A percentile compares a stretch with the other conserved stretches of the same genome.
These are phyloP conservation scores for Thermophis baileyi DNA, from an alignment of 2,113 vertebrate genomes.

Conservation along the genomic window DNA sequence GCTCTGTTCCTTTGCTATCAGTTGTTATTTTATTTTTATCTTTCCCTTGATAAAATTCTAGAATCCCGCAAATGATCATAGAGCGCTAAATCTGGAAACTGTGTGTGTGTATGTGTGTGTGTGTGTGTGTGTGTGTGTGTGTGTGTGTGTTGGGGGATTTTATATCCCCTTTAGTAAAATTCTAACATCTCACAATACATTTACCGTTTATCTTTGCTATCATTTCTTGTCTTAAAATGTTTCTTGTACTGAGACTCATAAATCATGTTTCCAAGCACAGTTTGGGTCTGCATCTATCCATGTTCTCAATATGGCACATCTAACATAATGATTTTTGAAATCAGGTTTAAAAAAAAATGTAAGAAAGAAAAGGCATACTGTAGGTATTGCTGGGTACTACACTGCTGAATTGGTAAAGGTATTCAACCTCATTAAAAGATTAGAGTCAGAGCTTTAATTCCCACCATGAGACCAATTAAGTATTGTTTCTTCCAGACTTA, in stretches of 20 bases:
- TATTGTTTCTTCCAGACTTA: neutral
- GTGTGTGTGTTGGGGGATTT: too few species aligned
- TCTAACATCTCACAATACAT: neutral
- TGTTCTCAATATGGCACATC: neutral
- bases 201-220: neutral
- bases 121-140: too few species aligned
- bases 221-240: neutral
- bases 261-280: neutral
- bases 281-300: neutral
- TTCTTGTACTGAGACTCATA: neutral
- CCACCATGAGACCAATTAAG: neutral
- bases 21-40: neutral
- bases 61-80: neutral
- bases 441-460: neutral
- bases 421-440: neutral
- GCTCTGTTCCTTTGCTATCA: too few species aligned
- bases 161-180: neutral
- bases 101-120: too few species aligned
- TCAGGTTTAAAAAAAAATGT: neutral
- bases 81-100: too few species aligned
- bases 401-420: neutral
- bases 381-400: neutral
- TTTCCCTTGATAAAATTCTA: neutral
- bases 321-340: neutral
- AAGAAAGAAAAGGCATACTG: neutral